Evolutionary conservation across 2,888 invertebrate genomes (phyloP), one percentile per base, ranked within the genome.

Genomic region (Drosophila sordidula): DNA sequence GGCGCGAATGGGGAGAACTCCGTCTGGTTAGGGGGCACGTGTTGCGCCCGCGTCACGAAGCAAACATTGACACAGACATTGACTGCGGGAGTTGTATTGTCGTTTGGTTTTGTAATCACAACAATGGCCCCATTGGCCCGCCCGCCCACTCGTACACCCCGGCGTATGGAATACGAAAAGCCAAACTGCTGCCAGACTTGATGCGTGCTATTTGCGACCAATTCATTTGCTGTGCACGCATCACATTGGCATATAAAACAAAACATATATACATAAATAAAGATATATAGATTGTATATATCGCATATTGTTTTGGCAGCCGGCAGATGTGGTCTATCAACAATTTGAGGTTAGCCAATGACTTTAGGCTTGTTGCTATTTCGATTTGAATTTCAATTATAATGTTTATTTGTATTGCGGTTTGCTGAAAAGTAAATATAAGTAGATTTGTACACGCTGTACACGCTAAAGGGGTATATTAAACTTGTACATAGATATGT

Each of bases 151-250:
- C 39, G 16, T 5, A 26, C 62, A 51, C 26, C 42, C 34, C 46
- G 14, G 9, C 16, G 29, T 29, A 49, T 54, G 59, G 25, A 26
- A 72, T 58, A 44, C 38, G 41, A 76, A 66, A 67, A 56, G 26
- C 18, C 56, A 32, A 62, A 57, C 34, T 64, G 70, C 70, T 58
- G 50, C 42, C 41, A 57, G 46, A 45, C 58, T 42, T 57, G 57
- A 59, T 51, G 82, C 85, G 78, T 84, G 79, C 44, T 42, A 46
- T 61, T 72, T 32, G 50, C 45, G 14, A 56, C 59, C 79, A 71
- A 83, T 87, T 87, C 65, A 66, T 66, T 78, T 74, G 66, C 64
- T 57, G 68, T 54, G 78, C 87, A 87, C 87, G 87, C 88, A 65
- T 61, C 66, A 59, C 16, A 52, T 63, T 62, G 38, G 51, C 41